These are phyloP conservation scores for Phalacrocorax brasilianus DNA, from an alignment of 2,113 vertebrate genomes.

Conservation along the genomic window DNA sequence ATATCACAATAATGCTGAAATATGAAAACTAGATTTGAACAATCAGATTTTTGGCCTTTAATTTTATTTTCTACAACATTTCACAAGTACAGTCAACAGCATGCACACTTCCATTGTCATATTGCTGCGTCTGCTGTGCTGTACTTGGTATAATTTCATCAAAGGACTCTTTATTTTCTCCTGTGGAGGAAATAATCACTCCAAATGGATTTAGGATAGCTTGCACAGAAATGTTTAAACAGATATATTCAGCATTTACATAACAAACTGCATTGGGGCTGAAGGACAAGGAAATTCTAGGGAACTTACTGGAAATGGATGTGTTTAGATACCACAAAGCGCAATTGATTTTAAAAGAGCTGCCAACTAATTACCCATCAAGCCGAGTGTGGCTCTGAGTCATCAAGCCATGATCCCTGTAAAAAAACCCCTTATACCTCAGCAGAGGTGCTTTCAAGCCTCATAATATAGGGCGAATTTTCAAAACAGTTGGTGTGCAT, in stretches of 20 bases:
- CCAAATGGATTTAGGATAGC: neutral
- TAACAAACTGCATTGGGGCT: neutral
- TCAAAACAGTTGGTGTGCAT: neutral
- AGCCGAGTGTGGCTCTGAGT: constrained; percentile 12
- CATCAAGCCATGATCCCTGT: neutral
- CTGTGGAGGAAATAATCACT: neutral
- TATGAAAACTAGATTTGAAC: neutral
- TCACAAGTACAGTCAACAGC: neutral
- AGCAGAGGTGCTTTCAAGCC: neutral
- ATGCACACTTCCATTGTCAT: neutral
- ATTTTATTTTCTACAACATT: neutral
- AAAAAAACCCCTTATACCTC: neutral
- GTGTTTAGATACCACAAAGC: constrained; percentile 28
- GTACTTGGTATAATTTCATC: neutral
- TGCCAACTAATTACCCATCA: constrained; percentile 49
- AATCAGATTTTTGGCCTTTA: neutral
- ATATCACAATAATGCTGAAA: neutral
- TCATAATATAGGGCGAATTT: neutral
- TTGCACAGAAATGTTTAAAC: neutral
- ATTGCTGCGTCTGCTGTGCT: neutral
- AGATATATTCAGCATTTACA: neutral
- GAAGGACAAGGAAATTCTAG: constrained; percentile 11
- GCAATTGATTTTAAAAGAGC: constrained; percentile 39
- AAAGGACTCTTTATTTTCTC: neutral
- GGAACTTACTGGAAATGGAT: constrained; percentile 23